Conservation (phyloP, 2,888 invertebrate genomes). For the Bimastos eiseni region DNA sequence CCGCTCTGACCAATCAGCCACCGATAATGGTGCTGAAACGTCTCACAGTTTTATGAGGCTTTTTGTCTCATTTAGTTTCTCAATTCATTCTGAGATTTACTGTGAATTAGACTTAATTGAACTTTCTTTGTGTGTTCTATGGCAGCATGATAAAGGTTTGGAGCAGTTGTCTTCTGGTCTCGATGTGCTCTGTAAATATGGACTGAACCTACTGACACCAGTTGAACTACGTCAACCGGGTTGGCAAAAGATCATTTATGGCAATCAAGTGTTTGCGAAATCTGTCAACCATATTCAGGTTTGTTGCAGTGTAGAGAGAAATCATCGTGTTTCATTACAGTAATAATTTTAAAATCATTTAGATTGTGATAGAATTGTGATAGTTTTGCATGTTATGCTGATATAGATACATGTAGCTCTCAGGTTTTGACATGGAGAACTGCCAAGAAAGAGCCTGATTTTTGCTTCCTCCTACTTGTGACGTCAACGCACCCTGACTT, state of each 20-base stretch:
- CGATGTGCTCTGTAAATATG: conserved; percentile 13
- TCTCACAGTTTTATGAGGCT: background rate
- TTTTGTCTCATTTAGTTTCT: background rate
- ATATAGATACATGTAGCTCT: background rate
- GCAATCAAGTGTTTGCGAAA: background rate
- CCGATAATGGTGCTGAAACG: background rate
- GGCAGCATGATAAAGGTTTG: background rate
- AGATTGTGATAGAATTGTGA: background rate
- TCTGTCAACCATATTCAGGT: background rate
- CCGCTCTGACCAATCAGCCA: no score
- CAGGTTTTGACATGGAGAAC: no score
- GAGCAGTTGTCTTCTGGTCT: background rate
- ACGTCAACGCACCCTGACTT: no score
- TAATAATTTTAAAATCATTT: background rate
- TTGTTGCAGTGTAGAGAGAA: background rate
- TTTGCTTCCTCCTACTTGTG: no score
- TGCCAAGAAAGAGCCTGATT: no score
- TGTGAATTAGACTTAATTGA: background rate
- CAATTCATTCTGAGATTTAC: background rate
- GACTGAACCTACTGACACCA: background rate
- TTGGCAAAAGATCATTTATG: conserved; percentile 13
- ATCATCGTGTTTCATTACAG: background rate
- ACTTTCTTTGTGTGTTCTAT: background rate
- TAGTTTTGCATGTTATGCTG: background rate
- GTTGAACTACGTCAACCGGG: background rate